phyloP scores from a whole-genome alignment of 2,888 invertebrate genomes.

The Philereme vetulata region DNA sequence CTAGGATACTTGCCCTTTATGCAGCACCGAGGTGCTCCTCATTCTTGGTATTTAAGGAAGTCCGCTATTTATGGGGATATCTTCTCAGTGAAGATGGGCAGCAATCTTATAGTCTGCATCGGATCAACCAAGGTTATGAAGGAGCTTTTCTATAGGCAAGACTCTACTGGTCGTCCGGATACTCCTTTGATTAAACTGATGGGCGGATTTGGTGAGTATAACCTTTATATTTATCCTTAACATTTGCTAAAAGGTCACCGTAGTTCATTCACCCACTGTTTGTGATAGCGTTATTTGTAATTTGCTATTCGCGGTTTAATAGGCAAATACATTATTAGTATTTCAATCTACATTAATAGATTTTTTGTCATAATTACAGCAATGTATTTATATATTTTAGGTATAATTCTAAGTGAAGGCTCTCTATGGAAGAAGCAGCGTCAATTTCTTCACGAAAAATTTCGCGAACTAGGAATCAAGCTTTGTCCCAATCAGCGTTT shows the following conservation, averaged over 20 bases:
- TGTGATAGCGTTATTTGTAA: slow-evolving; percentile 5
- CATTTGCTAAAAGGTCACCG: slow-evolving; percentile 14
- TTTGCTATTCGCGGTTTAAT: neutral
- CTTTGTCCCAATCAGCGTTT: slow-evolving; percentile 87
- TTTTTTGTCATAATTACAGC: neutral
- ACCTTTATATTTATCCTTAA: slow-evolving; percentile 9
- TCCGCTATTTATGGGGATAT: slow-evolving; percentile 90
- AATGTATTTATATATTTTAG: slow-evolving; percentile 25
- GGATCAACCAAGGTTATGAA: slow-evolving; percentile 90
- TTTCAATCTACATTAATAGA: neutral
- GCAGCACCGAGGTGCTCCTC: slow-evolving; percentile 84
- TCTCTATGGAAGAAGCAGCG: slow-evolving; percentile 93
- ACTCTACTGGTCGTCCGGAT: slow-evolving; percentile 91
- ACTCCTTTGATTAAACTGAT: slow-evolving; percentile 91
- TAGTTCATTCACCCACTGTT: slow-evolving; percentile 12
- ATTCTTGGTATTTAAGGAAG: slow-evolving; percentile 87
- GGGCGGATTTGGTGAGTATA: slow-evolving; percentile 90
- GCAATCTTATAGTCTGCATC: slow-evolving; percentile 90
- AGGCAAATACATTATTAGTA: neutral
- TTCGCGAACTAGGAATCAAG: slow-evolving; percentile 92
- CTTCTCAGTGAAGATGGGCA: slow-evolving; percentile 89
- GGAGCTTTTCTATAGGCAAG: slow-evolving; percentile 89
- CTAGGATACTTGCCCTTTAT: slow-evolving; percentile 90
- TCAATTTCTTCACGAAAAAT: slow-evolving; percentile 89
- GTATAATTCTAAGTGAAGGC: slow-evolving; percentile 83